A percentile compares a stretch with the other conserved stretches of the same genome.
phyloP scores from a whole-genome alignment of 2,797 vertebrate genomes.

The Chelmon rostratus region DNA sequence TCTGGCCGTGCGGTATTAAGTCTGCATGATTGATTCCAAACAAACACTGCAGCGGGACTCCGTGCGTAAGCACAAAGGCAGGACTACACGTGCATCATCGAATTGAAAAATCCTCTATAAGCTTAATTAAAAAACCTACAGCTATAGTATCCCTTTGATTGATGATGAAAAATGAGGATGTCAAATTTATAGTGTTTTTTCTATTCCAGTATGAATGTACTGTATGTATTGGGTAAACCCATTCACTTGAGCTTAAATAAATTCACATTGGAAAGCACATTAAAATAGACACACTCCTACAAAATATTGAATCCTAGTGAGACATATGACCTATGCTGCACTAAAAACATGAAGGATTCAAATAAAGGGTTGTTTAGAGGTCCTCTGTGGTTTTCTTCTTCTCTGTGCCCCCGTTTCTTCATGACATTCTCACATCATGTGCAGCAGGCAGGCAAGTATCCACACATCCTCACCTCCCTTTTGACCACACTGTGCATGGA shows the following conservation, averaged over 20 bases:
- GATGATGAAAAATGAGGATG: slow-evolving; percentile 4
- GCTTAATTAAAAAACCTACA: background rate
- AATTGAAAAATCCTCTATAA: background rate
- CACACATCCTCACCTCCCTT: background rate
- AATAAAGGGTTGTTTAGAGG: slow-evolving; percentile 33
- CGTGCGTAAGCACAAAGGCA: background rate
- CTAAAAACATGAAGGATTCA: slow-evolving; percentile 25
- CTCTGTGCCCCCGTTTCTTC: slow-evolving; percentile 23
- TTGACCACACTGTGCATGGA: background rate
- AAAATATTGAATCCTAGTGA: background rate
- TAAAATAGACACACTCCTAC: background rate
- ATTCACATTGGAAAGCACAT: background rate
- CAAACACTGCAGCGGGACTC: background rate
- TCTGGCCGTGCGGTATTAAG: background rate
- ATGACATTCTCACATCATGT: slow-evolving; percentile 8
- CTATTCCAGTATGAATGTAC: background rate
- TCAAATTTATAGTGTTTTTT: slow-evolving; percentile 6
- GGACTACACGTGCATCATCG: background rate
- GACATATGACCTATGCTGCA: background rate
- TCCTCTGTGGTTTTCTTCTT: slow-evolving; percentile 24
- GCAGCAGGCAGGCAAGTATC: background rate
- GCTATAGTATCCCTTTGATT: background rate
- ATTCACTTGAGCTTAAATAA: background rate
- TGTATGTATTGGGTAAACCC: background rate
- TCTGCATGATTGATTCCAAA: background rate